phyloP scores from a whole-genome alignment of 2,888 invertebrate genomes.

The Chorisops tibialis region DNA sequence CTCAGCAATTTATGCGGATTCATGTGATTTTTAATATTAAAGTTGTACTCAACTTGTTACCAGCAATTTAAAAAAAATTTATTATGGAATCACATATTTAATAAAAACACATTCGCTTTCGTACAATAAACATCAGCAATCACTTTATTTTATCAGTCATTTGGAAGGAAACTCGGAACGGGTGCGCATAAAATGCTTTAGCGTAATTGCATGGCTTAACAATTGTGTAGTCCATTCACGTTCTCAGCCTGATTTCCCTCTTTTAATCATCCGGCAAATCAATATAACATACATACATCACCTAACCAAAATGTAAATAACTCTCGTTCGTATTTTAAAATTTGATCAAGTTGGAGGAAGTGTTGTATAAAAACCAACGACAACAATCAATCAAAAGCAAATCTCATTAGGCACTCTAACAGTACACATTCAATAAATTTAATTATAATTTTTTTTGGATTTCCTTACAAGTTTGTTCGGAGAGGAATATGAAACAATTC shows the following conservation, averaged over 20 bases:
- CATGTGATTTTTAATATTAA: too few species aligned
- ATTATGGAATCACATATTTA: too few species aligned
- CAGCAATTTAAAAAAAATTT: too few species aligned
- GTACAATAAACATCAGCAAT: too few species aligned
- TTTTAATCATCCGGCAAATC: conserved; percentile 27
- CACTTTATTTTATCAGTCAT: not conserved
- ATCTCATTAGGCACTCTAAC: conserved; percentile 46
- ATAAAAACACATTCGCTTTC: too few species aligned
- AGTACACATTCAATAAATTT: not conserved
- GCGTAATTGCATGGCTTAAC: too few species aligned
- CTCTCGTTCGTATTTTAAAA: conserved; percentile 22
- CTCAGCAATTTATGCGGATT: too few species aligned
- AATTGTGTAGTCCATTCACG: conserved; percentile 35
- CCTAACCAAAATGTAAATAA: conserved; percentile 15
- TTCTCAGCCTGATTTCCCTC: conserved; percentile 41
- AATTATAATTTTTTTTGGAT: not conserved
- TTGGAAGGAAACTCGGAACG: too few species aligned
- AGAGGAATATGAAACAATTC: conserved; percentile 29
- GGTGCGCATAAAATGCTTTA: too few species aligned
- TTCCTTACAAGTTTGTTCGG: not conserved
- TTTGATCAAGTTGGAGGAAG: not conserved
- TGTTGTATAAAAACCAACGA: conserved; percentile 50
- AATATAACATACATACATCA: not conserved
- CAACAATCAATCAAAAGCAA: conserved; percentile 46
- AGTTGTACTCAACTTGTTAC: too few species aligned